These are phyloP conservation scores for Drosophila micromelanica DNA, from an alignment of 1,140 invertebrate genomes.

Conservation along the genomic window DNA sequence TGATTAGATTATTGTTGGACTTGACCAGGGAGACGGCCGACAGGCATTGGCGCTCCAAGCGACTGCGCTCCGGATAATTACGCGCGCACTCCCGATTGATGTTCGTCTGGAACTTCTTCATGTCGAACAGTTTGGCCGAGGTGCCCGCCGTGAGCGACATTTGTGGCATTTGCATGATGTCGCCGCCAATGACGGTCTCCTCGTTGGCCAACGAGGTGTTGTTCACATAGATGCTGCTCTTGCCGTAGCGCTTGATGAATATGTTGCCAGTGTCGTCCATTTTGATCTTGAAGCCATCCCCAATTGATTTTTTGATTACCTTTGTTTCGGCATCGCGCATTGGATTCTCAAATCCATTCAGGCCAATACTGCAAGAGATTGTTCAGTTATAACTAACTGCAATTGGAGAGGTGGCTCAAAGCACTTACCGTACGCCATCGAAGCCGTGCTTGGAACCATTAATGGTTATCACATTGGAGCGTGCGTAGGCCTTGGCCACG, in stretches of 20 bases:
- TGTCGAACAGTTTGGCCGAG: conserved; percentile 97
- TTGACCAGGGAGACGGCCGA: conserved; percentile 95
- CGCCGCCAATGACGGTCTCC: conserved; percentile 94
- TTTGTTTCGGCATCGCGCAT: conserved; percentile 96
- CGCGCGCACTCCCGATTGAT: conserved; percentile 94
- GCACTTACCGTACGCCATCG: conserved; percentile 95
- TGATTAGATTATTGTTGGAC: conserved; percentile 92
- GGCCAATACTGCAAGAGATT: conserved; percentile 89
- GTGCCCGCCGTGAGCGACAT: conserved; percentile 94
- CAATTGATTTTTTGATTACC: conserved; percentile 95
- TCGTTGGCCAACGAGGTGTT: conserved; percentile 91
- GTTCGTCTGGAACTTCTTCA: conserved; percentile 98
- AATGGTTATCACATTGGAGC: conserved; percentile 96
- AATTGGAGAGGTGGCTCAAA: not conserved
- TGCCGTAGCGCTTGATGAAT: conserved; percentile 95
- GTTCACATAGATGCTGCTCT: conserved; percentile 93
- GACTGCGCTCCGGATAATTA: conserved; percentile 93
- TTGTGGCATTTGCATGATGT: conserved; percentile 93
- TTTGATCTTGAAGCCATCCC: conserved; percentile 97
- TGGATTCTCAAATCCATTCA: conserved; percentile 97
- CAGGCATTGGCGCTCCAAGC: conserved; percentile 95
- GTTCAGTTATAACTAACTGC: not conserved
- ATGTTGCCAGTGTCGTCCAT: conserved; percentile 98
- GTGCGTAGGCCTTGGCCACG: conserved; percentile 97
- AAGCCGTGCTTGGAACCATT: conserved; percentile 98